Evolutionary conservation across 2,888 invertebrate species (phyloP).

Genomic region (Molorchus minor): DNA sequence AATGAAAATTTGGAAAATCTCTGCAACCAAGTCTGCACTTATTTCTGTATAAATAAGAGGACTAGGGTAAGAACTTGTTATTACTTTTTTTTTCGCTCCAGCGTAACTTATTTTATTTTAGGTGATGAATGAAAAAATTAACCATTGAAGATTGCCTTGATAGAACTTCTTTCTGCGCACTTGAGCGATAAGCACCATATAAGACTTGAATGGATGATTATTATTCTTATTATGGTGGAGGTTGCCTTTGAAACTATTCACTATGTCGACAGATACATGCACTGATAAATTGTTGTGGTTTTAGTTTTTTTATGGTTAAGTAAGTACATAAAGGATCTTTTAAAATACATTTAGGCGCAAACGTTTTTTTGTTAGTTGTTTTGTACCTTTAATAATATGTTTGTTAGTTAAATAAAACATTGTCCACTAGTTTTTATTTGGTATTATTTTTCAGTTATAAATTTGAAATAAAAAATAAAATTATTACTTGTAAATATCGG

Average conservation of each 20-base stretch:
- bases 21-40: slow-evolving; percentile 82
- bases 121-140: slow-evolving; percentile 95
- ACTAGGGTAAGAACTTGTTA: slow-evolving; percentile 76
- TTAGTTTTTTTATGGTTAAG: background rate
- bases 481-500: too few relatives aligned
- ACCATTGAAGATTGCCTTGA: slow-evolving; percentile 92
- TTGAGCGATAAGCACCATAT: slow-evolving; percentile 93
- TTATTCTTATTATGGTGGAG: slow-evolving; percentile 93
- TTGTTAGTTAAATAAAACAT: too few relatives aligned
- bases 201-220: slow-evolving; percentile 97
- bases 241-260: slow-evolving; percentile 87
- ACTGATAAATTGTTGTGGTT: slow-evolving; percentile 22
- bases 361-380: too few relatives aligned
- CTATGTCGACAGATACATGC: slow-evolving; percentile 71
- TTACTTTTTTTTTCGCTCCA: background rate
- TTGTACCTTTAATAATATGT: too few relatives aligned
- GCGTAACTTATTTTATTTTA: slow-evolving; percentile 59
- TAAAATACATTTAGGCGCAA: too few relatives aligned
- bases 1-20: slow-evolving; percentile 86
- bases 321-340: too few relatives aligned
- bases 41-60: slow-evolving; percentile 85
- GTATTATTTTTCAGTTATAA: too few relatives aligned
- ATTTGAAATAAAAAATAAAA: too few relatives aligned
- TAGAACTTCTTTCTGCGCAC: slow-evolving; percentile 88
- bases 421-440: too few relatives aligned